Percentiles rank a stretch among this genome's conserved stretches.
phyloP scores from a whole-genome alignment of 2,113 vertebrate species.

The Leucopsar rothschildi region DNA sequence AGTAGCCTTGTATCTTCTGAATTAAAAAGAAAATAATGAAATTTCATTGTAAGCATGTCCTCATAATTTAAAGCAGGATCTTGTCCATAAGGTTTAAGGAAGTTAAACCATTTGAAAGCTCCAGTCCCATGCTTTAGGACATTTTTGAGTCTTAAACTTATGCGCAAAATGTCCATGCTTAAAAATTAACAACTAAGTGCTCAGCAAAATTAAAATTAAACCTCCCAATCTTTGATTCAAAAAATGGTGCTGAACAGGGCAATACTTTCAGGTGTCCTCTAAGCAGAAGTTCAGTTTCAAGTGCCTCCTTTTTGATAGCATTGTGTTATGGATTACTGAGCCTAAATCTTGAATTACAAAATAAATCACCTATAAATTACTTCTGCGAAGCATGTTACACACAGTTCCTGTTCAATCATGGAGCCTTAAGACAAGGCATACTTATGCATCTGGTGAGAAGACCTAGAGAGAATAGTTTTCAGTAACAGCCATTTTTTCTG shows the following conservation, averaged over 20 bases:
- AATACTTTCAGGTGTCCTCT: not conserved
- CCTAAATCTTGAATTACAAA: not conserved
- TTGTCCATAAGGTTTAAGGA: not conserved
- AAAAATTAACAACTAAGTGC: not conserved
- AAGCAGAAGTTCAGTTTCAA: not conserved
- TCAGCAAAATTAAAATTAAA: not conserved
- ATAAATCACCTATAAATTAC: not conserved
- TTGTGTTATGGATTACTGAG: not conserved
- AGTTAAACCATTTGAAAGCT: not conserved
- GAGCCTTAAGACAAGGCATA: not conserved
- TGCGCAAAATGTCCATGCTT: not conserved
- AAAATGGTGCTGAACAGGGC: not conserved
- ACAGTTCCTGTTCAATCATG: not conserved
- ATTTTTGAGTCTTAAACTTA: not conserved
- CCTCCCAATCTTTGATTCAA: not conserved
- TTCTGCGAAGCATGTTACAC: not conserved
- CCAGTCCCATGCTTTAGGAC: not conserved
- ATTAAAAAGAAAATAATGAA: not conserved
- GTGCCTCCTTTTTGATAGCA: not conserved
- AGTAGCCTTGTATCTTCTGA: not conserved
- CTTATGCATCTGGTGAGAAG: not conserved
- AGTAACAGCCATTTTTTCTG: not conserved
- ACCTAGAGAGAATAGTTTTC: not conserved
- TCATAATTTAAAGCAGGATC: not conserved
- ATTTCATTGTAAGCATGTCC: not conserved